Percentiles rank a stretch among this genome's conserved stretches.
Conservation (phyloP, 2,113 vertebrate species). For the Sceloporus tristichus region DNA sequence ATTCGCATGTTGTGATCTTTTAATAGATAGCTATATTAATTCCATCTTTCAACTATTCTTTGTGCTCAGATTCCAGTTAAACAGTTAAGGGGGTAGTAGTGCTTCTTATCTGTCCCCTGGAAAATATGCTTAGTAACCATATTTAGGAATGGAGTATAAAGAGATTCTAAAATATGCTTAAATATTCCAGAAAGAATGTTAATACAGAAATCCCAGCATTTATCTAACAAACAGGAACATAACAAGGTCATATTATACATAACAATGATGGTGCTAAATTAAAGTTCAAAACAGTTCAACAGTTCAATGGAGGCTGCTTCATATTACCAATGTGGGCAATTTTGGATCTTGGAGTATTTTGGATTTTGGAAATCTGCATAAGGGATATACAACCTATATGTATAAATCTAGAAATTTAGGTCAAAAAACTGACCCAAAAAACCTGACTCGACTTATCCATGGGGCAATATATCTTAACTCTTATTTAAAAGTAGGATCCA, state of each 20-base stretch:
- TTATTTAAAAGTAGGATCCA: too few species aligned
- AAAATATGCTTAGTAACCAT: background rate
- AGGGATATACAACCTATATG: too few species aligned
- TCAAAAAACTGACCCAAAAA: too few species aligned
- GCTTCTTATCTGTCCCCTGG: too few species aligned
- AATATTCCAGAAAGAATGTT: background rate
- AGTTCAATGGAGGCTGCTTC: background rate
- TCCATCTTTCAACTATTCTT: background rate
- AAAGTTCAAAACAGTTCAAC: background rate
- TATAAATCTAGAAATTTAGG: too few species aligned
- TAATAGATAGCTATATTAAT: background rate
- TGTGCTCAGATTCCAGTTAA: background rate
- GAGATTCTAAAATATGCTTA: background rate
- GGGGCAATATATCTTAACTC: too few species aligned
- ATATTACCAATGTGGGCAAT: too few species aligned
- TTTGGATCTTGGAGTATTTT: too few species aligned
- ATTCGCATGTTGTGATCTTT: background rate
- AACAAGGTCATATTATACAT: background rate
- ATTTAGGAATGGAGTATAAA: background rate
- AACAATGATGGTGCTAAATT: background rate
- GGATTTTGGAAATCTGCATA: too few species aligned
- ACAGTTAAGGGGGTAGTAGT: background rate
- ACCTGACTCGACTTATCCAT: too few species aligned
- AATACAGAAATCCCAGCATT: background rate
- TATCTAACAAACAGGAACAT: background rate